Percentiles rank a stretch among this genome's conserved stretches.
Conservation (phyloP, 2,113 vertebrate genomes). For the Anser brachyrhynchus region DNA sequence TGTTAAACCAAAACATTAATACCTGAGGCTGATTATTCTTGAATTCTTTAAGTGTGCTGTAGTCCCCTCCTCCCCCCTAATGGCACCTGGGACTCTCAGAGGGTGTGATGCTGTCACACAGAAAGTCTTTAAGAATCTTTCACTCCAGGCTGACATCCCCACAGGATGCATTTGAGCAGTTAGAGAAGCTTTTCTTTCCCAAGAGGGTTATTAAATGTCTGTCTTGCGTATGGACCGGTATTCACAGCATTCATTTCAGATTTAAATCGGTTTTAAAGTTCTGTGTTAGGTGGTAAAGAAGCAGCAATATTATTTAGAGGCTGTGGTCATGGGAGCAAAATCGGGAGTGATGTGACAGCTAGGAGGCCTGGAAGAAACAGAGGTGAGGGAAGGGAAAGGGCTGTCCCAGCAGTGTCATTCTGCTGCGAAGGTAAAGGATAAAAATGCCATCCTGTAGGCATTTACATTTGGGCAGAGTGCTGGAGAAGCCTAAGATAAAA, state of each 20-base stretch:
- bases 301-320: conserved; percentile 40
- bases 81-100: conserved; percentile 56
- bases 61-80: conserved; percentile 40
- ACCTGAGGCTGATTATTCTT: conserved; percentile 64
- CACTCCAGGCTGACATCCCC: conserved; percentile 49
- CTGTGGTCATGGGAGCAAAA: conserved; percentile 6
- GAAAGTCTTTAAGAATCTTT: conserved; percentile 67
- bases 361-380: conserved; percentile 19
- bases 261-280: conserved; percentile 57
- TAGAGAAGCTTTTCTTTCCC: conserved; percentile 53
- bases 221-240: conserved; percentile 9
- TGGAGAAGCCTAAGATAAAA: background rate
- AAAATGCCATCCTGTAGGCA: background rate
- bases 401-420: conserved; percentile 28
- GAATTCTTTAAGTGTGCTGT: conserved; percentile 31
- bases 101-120: conserved; percentile 66
- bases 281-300: conserved; percentile 39
- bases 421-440: background rate
- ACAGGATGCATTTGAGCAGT: conserved; percentile 56
- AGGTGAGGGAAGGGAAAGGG: conserved; percentile 37
- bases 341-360: conserved; percentile 23
- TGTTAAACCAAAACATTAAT: conserved; percentile 65
- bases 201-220: conserved; percentile 50
- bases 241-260: conserved; percentile 48
- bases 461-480: background rate